Conservation (phyloP, 2,113 vertebrate species). For the Sapayoa aenigma region DNA sequence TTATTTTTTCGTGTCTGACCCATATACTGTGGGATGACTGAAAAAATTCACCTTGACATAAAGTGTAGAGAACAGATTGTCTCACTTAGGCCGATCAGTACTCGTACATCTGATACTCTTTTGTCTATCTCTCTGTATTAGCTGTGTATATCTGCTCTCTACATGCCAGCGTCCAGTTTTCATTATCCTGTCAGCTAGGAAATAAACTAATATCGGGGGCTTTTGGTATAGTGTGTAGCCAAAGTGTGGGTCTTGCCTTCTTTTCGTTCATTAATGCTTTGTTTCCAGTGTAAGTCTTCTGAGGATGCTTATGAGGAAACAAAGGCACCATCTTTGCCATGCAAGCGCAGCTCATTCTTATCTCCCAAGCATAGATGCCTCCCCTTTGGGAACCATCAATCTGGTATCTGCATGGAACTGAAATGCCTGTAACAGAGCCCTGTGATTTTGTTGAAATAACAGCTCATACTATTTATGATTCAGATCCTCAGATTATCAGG, state of each 20-base stretch:
- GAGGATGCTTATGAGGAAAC: neutral
- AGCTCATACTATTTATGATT: neutral
- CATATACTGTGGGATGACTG: neutral
- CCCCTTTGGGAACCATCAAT: neutral
- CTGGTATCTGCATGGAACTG: neutral
- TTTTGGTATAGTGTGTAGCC: neutral
- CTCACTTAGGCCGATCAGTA: neutral
- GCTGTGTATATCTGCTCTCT: neutral
- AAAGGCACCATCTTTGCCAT: accelerated
- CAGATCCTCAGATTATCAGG: neutral
- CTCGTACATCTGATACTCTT: neutral
- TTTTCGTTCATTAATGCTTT: neutral
- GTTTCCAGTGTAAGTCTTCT: neutral
- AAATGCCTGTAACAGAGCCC: neutral
- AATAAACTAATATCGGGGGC: neutral
- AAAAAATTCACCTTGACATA: neutral
- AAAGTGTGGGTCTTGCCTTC: neutral
- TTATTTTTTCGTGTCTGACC: neutral
- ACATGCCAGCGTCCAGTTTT: neutral
- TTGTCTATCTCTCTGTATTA: neutral
- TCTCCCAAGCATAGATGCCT: accelerated
- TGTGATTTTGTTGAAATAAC: neutral
- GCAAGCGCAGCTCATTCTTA: neutral
- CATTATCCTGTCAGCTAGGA: neutral
- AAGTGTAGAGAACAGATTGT: neutral